phyloP scores from a whole-genome alignment of 2,113 vertebrate species.

The Pseudorectes ferrugineus region DNA sequence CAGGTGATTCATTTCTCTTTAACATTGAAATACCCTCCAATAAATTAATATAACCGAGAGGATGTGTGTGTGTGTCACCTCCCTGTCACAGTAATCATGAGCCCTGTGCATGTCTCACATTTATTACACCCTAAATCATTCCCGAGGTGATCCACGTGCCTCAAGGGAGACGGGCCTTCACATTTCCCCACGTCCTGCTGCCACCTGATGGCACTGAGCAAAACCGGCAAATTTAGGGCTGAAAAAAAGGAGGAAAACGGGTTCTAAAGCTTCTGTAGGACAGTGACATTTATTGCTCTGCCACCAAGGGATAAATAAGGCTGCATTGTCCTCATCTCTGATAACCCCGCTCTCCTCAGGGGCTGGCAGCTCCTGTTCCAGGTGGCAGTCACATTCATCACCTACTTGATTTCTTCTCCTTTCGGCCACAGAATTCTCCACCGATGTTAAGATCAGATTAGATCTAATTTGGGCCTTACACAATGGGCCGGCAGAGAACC shows the following conservation, averaged over 20 bases:
- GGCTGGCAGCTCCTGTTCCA: not conserved
- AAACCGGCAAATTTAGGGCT: fast-evolving
- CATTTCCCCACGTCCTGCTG: not conserved
- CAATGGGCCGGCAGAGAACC: not conserved
- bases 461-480: fast-evolving
- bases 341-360: not conserved
- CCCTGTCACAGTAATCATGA: not conserved
- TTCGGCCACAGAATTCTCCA: not conserved
- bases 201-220: not conserved
- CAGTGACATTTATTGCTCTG: not conserved
- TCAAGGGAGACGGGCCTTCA: not conserved
- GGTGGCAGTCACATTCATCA: not conserved
- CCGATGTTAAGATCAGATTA: not conserved
- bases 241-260: fast-evolving
- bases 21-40: not conserved
- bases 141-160: not conserved
- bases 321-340: fast-evolving
- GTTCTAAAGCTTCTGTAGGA: not conserved
- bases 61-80: not conserved
- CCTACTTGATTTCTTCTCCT: not conserved
- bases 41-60: not conserved
- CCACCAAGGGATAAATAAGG: not conserved
- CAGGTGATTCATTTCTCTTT: not conserved
- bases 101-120: not conserved
- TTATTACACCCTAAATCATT: not conserved